These are phyloP conservation scores for Drosophila phalerata DNA, from an alignment of 2,888 invertebrate species.

Conservation along the genomic window DNA sequence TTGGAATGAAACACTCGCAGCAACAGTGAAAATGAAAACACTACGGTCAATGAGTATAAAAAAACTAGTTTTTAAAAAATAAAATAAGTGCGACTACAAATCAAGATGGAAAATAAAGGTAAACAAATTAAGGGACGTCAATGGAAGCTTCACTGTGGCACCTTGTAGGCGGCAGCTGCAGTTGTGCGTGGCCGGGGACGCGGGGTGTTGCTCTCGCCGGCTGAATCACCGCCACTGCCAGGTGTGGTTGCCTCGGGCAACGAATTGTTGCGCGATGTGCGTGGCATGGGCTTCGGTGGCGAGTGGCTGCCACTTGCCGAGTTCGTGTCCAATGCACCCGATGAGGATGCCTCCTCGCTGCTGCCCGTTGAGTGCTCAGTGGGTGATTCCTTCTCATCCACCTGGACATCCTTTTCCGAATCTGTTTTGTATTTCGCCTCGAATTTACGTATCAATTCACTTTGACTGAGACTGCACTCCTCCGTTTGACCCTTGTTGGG, in stretches of 20 bases:
- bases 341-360: conserved; percentile 82
- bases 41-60: background rate
- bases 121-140: conserved; percentile 3
- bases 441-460: conserved; percentile 88
- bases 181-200: conserved; percentile 90
- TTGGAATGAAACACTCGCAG: background rate
- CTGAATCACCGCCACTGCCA: conserved; percentile 83
- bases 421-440: conserved; percentile 86
- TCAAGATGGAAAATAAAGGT: background rate
- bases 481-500: conserved; percentile 15
- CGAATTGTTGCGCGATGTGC: conserved; percentile 90
- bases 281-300: conserved; percentile 93
- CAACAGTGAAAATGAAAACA: background rate
- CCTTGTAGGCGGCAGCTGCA: conserved; percentile 92
- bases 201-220: conserved; percentile 69
- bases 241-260: conserved; percentile 87
- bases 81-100: background rate
- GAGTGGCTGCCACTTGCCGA: conserved; percentile 82
- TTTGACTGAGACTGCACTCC: conserved; percentile 50
- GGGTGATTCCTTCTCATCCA: conserved; percentile 83
- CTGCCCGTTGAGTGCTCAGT: conserved; percentile 84
- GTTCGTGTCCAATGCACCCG: conserved; percentile 63
- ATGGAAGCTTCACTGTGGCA: conserved; percentile 81
- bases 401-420: conserved; percentile 80
- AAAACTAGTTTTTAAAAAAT: background rate